Base-by-base conservation (phyloP, 37 sponge, comb jelly and placozoan genomes). In the Spongia lamella region DNA sequence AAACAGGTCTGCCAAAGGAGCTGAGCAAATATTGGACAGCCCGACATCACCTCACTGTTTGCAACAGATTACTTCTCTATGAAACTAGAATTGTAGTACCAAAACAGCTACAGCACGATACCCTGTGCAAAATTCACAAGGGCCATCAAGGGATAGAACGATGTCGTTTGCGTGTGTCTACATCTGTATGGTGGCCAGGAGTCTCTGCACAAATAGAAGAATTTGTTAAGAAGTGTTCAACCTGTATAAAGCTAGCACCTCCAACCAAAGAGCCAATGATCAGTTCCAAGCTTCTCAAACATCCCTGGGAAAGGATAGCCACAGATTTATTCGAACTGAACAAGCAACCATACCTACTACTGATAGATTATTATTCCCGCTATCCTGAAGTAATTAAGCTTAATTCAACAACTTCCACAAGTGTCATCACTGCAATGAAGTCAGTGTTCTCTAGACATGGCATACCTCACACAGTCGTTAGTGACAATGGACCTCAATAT, bases 171-270 rank as follows among this genome's bases (percentile, higher is more conserved):
- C 7, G 29, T 9, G 47, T 70, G 1, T 5, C 16, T 1, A 34
- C 71, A 51, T 70, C 71, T 13, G 71, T 70, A 1, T 70, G 71
- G 71, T 70, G 71, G 71, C 71, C 71, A 70, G 71, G 71, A 6
- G 9, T 50, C 24, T 22, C 53, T 2, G 1, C 9, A 11, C 53
- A 70, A 33, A 22, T 70, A 55, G 71, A 70, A 9, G 54, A 50
- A 16, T 49, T 53, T 52, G 13, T 67, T 24, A 67, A 67, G 15
- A 7, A 1, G 1, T 67, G 68, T 32, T 50, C 68, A 3, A 70
- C 53, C 9, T 50, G 71, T 33, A 2, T 47, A 30, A 26, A 6
- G 4, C 29, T 2, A 33, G 53, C 19, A 3, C 71, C 3, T 1
- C 71, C 53, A 70, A 7, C 31, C 5, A 21, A 1, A 16, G 71